A percentile compares a stretch with the other conserved stretches of the same genome.
These are phyloP conservation scores for Polypedilum pembai DNA, from an alignment of 1,140 invertebrate species.

Conservation along the genomic window DNA sequence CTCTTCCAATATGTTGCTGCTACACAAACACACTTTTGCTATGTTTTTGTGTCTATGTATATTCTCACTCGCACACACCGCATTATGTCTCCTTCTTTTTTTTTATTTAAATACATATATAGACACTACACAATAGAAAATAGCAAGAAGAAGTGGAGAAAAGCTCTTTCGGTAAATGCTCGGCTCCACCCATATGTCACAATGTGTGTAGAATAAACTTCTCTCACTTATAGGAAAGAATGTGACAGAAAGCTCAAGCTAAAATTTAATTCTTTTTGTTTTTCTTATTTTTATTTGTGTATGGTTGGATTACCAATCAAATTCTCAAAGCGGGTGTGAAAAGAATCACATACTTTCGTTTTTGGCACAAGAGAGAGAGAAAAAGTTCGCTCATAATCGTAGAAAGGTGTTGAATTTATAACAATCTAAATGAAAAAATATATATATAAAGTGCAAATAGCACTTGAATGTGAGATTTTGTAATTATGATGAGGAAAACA, in stretches of 20 bases:
- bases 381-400: not conserved
- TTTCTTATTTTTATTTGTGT: not conserved
- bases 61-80: not conserved
- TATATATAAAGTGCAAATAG: not conserved
- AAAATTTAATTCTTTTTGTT: not conserved
- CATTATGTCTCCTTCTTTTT: not conserved
- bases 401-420: conserved; percentile 10
- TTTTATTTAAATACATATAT: conserved; percentile 13
- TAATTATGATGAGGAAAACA: not conserved
- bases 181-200: conserved; percentile 22
- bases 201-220: not conserved
- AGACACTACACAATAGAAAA: not conserved
- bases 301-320: conserved; percentile 15
- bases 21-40: not conserved
- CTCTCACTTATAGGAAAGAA: no score
- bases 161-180: not conserved
- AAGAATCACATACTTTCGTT: conserved; percentile 23
- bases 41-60: no score
- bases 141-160: not conserved
- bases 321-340: conserved; percentile 26
- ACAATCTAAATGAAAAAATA: not conserved
- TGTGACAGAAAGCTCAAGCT: not conserved
- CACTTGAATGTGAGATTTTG: not conserved
- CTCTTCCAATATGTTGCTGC: not conserved
- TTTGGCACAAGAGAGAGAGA: not conserved